Evolutionary conservation across 2,797 vertebrate genomes (phyloP).

Genomic region (Aphelocoma californica): DNA sequence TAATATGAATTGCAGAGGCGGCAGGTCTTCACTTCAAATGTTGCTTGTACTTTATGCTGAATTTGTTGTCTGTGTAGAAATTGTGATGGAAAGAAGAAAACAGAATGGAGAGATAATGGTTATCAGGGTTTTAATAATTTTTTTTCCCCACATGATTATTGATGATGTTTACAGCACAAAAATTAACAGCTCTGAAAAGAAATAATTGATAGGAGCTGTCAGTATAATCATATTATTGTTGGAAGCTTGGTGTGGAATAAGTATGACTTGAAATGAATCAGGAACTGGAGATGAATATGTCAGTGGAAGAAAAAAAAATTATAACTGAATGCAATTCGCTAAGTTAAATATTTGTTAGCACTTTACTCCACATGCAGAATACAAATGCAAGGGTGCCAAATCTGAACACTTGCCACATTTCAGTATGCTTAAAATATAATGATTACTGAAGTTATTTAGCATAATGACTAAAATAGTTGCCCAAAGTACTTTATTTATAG

Average conservation of each 20-base stretch:
- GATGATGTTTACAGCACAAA: not conserved
- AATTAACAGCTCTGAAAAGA: constrained; percentile 1
- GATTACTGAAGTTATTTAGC: constrained; percentile 31
- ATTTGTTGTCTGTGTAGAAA: not conserved
- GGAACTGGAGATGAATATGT: not conserved
- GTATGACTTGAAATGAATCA: not conserved
- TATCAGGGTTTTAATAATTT: not conserved
- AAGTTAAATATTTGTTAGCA: constrained; percentile 25
- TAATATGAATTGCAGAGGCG: not conserved
- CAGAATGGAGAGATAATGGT: not conserved
- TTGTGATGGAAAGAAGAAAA: not conserved
- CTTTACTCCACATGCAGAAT: not conserved
- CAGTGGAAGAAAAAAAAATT: not conserved
- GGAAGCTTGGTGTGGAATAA: not conserved
- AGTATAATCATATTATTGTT: not conserved
- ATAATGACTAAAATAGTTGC: constrained; percentile 46
- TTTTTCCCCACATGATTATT: not conserved
- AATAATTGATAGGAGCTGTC: not conserved
- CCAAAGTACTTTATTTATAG: constrained; percentile 53
- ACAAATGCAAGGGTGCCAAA: not conserved
- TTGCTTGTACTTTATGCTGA: not conserved
- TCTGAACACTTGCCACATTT: constrained; percentile 9
- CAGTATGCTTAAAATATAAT: constrained; percentile 12
- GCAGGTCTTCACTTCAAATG: not conserved
- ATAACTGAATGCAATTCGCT: not conserved